Conservation (phyloP, 2,888 invertebrate species). For the Drosophila neonasuta region DNA sequence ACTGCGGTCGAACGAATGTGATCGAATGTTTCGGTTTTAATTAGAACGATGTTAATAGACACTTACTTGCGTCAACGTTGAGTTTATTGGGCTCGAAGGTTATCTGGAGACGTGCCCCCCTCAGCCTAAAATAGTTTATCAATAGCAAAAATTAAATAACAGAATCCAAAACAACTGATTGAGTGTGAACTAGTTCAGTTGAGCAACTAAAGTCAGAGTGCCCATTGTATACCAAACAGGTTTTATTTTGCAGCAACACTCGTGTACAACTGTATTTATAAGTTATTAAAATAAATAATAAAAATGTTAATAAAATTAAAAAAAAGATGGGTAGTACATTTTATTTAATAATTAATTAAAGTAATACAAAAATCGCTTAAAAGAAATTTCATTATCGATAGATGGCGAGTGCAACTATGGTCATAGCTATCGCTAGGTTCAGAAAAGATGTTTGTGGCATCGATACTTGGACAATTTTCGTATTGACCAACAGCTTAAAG, state of each 20-base stretch:
- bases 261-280: no score
- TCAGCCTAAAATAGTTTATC: conserved; percentile 49
- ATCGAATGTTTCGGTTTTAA: conserved; percentile 29
- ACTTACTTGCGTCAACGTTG: conserved; percentile 62
- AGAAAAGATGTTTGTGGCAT: no score
- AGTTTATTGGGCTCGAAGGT: conserved; percentile 57
- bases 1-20: conserved; percentile 57
- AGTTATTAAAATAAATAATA: no score
- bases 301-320: no score
- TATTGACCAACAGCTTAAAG: no score
- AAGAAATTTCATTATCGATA: no score
- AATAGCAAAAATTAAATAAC: conserved; percentile 68
- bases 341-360: no score
- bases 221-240: conserved; percentile 7
- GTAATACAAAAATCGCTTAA: no score
- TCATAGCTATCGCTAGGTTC: no score
- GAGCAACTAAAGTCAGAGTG: conserved; percentile 21
- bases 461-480: no score
- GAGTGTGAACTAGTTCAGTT: conserved; percentile 36
- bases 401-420: no score
- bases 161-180: conserved; percentile 28
- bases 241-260: neutral
- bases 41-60: conserved; percentile 9
- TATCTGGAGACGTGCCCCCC: conserved; percentile 63
- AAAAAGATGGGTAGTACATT: no score